Evolutionary conservation across 1,140 invertebrate species (phyloP), one percentile per base, ranked within the genome.

Genomic region (Theocolax elegans): DNA sequence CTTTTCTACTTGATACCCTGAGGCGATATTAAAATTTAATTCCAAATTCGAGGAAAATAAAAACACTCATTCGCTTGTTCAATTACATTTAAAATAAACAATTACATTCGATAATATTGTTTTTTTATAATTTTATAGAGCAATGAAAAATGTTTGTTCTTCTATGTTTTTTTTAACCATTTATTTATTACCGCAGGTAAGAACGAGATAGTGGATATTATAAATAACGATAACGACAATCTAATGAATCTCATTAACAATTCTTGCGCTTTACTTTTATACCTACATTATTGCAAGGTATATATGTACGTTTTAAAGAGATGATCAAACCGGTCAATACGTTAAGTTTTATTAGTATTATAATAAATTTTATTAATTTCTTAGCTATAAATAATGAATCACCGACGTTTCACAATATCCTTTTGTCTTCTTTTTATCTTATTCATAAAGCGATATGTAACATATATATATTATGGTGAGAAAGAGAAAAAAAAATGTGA

Each of bases 301-400:
- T 27, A 15, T 54, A 64, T 58, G 38, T n/a, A 19, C 15, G 65
- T 51, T 54, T 69, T 49, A 12, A 49, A 54, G 25, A 62, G 38
- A 38, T 31, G 42, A 48, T 49, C 4, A 59, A 69, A 68, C 31
- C 51, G 21, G 40, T 70, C n/a, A n/a, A n/a, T 56, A 35, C 25
- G 60, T 70, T 70, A 58, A 70, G 67, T 63, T 63, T n/a, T 63
- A 44, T 64, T 70, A 63, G 67, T 56, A 48, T n/a, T n/a, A n/a
- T n/a, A 56, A 64, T 70, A 70, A 51, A 70, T 58, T 70, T 64
- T 70, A 64, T 69, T 63, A 53, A 69, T 70, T 62, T 63, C 35
- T 63, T 70, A 64, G 51, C 27, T 70, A 10, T 10, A 35, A 69
- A 62, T 69, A 69, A 69, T 54, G 46, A n/a, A 15, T 62, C 67